Evolutionary conservation across 2,888 invertebrate genomes (phyloP), one percentile per base, ranked within the genome.

Genomic region (Phalera bucephala): DNA sequence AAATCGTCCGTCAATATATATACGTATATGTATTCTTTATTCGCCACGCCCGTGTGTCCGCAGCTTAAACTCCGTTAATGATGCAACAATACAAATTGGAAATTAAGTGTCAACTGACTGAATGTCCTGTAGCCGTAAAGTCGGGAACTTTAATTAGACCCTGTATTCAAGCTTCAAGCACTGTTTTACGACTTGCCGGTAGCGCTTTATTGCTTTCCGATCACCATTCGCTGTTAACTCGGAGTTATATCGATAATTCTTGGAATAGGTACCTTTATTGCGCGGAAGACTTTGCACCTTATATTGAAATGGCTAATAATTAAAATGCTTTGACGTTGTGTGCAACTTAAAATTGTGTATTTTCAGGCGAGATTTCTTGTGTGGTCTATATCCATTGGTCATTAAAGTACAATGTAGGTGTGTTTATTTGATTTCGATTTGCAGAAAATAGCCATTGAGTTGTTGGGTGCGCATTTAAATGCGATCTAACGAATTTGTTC

Each of bases 131-230:
- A 40, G 45, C 41, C 38, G 36, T 62, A 52, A 60, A 57, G 31
- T 26, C 35, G 34, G 38, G 42, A 45, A 36, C 54, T 57, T 62
- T 64, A 65, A 66, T 67, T 55, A 61, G 56, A 35, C 21, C 39
- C 29, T 43, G 39, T 51, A 42, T 52, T 50, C 36, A 33, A 38
- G 49, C 35, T 39, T 13, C 33, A 52, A 40, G 37, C 29, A 47
- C 44, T 40, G 35, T 52, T 57, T 54, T 55, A 55, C 40, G 48
- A 40, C 42, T 35, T 38, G 33, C 38, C 46, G 31, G 58, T 50
- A 52, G 54, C 55, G 44, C 31, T 59, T 64, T 60, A 66, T 55
- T 26, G 48, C 59, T 57, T 54, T 55, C 53, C 59, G 41, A 64
- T 62, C 62, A 51, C 58, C 17, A 52, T 51, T 52, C 36, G 36